These are phyloP conservation scores for Channa striata DNA, from an alignment of 2,797 vertebrate species.

Conservation along the genomic window DNA sequence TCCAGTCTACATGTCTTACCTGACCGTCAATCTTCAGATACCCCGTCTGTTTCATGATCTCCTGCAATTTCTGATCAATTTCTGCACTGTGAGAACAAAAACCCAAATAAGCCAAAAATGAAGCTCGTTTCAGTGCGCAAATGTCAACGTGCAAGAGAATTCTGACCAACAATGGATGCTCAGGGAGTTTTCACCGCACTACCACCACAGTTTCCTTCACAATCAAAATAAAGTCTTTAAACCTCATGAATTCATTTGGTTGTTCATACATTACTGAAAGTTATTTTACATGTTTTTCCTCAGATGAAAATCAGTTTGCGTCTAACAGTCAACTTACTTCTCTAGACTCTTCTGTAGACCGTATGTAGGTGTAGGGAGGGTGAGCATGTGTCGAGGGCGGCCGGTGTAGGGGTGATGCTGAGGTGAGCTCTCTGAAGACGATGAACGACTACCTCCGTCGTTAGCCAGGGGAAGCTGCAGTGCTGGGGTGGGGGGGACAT, in stretches of 20 bases:
- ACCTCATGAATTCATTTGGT: too few relatives aligned
- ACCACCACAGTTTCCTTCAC: too few relatives aligned
- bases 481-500: conserved; percentile 75
- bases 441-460: conserved; percentile 91
- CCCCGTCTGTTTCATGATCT: conserved; percentile 97
- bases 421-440: conserved; percentile 90
- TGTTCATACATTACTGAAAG: not conserved
- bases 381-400: conserved; percentile 91
- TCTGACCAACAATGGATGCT: conserved; percentile 14
- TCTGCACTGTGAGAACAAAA: conserved; percentile 85
- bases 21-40: conserved; percentile 94
- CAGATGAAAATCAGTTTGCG: not conserved
- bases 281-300: not conserved
- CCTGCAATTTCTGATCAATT: conserved; percentile 96
- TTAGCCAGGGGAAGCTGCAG: conserved; percentile 93
- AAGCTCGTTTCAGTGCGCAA: not conserved
- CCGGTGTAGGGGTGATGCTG: conserved; percentile 88
- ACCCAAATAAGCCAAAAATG: not conserved
- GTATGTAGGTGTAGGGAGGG: conserved; percentile 88
- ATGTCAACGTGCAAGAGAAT: not conserved
- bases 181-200: not conserved
- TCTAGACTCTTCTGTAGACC: conserved; percentile 91
- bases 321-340: conserved; percentile 81
- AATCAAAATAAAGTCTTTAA: too few relatives aligned
- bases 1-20: conserved; percentile 76